A percentile compares a stretch with the other conserved stretches of the same genome.
Conservation (phyloP, 2,888 invertebrate species). For the Sisyra terminalis region DNA sequence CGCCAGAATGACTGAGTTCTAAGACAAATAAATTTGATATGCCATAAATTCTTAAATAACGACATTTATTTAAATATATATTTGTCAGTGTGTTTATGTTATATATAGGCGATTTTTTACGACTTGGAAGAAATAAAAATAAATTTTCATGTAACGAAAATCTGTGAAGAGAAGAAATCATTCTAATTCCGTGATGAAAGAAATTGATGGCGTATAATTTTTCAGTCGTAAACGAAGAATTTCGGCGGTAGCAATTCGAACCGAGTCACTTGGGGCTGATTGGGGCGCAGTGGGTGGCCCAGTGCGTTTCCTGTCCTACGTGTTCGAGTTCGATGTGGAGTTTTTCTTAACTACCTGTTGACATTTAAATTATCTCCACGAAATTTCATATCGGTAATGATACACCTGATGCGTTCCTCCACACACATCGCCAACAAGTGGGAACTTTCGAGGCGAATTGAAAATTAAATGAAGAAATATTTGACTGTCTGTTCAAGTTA, state of each 20-base stretch:
- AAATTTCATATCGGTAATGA: slow-evolving; percentile 15
- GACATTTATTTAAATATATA: no score
- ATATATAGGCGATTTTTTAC: no score
- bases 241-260: neutral
- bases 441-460: no score
- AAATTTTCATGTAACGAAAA: neutral
- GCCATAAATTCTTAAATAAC: no score
- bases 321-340: slow-evolving; percentile 10
- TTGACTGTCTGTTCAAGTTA: no score
- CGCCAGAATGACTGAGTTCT: no score
- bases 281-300: slow-evolving; percentile 15
- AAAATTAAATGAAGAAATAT: no score
- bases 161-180: neutral
- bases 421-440: no score
- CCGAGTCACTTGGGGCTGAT: neutral
- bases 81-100: no score
- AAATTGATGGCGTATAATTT: neutral
- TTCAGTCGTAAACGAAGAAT: slow-evolving; percentile 1
- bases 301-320: slow-evolving; percentile 4
- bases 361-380: slow-evolving; percentile 18
- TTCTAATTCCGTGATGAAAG: slow-evolving; percentile 2
- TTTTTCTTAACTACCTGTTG: slow-evolving; percentile 16
- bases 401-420: slow-evolving; percentile 9
- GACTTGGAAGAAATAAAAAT: neutral
- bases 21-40: no score